Evolutionary conservation across 2,888 invertebrate species (phyloP), one percentile per base, ranked within the genome.

Genomic region (Drosophila vallismaia): DNA sequence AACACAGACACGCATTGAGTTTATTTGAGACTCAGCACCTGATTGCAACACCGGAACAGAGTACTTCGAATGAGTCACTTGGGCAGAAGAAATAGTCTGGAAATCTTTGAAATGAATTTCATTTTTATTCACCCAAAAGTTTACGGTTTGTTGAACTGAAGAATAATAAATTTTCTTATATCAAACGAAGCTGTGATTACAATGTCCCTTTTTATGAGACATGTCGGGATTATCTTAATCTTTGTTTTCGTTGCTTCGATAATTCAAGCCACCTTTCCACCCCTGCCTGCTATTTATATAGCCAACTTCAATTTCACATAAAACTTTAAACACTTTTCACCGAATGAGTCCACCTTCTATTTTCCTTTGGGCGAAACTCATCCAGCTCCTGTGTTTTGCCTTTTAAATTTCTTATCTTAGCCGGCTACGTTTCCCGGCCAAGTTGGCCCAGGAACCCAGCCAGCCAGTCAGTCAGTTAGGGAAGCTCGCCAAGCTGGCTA

Each of bases 251-350:
- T 19, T 51, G 31, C 42, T 24, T 10, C n/a, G 42, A 44, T 54
- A 31, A 54, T 45, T 44, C 54, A 24, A 14, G 49, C 67, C 45
- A 56, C 59, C 29, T 48, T 59, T 49, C 40, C 33, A 26, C n/a
- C 31, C 6, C 46, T 19, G 19, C 14, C 29, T n/a, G 24, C 55
- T 72, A 70, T 76, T 76, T 78, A 57, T 68, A 36, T 67, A 68
- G 70, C 71, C 73, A 77, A 76, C 74, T 85, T 78, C 50, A 78
- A 76, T 75, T 76, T 79, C 70, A 58, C 76, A 82, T 86, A 68
- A 82, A 82, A 77, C 77, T 86, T 82, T 79, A 85, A 82, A 74
- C 62, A 85, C 85, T 81, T 80, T 73, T 68, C 50, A 75, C 73
- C 67, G 75, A 77, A 63, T 79, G 71, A 77, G 54, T 36, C 28